Conservation (phyloP, 1,140 invertebrate genomes). For the silkworm (Bombyx mori) region ASM3026992v2 NC_085123.1:10645501-10646000, state of each 20-base stretch:
- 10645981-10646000: slow-evolving; percentile 7
- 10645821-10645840: slow-evolving; percentile 13
- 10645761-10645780: slow-evolving; percentile 26
- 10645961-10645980: slow-evolving; percentile 2
- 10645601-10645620: background rate
- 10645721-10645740: too few species aligned
- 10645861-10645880: slow-evolving; percentile 34
- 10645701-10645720: slow-evolving; percentile 16
- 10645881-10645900: slow-evolving; percentile 2
- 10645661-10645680: slow-evolving; percentile 54
- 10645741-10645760: slow-evolving; percentile 30
- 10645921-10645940: background rate
- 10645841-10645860: slow-evolving; percentile 26
- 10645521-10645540: too few species aligned
- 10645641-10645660: slow-evolving; percentile 57
- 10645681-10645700: slow-evolving; percentile 21
- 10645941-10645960: too few species aligned
- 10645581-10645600: background rate
- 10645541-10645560: too few species aligned
- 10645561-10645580: too few species aligned
- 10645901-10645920: too few species aligned
- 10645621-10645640: slow-evolving; percentile 24
- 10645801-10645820: slow-evolving; percentile 18
- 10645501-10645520: too few species aligned
- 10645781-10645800: slow-evolving; percentile 26